Conservation (phyloP, 1,140 invertebrate species). For the Bombyx mandarina region DNA sequence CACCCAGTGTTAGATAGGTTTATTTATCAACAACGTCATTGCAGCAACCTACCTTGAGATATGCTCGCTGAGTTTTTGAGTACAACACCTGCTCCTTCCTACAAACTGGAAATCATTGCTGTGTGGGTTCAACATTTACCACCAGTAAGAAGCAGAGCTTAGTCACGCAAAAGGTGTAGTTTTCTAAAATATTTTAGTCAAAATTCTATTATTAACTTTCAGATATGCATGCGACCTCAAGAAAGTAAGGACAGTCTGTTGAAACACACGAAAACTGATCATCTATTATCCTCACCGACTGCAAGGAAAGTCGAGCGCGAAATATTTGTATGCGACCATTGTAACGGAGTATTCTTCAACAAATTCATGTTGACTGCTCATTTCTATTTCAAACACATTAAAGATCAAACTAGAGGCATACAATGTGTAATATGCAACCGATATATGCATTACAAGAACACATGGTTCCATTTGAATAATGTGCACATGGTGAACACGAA, state of each 20-base stretch:
- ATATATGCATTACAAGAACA: background rate
- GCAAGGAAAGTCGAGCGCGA: slow-evolving; percentile 31
- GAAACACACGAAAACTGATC: slow-evolving; percentile 31
- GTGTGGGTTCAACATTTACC: too few species aligned
- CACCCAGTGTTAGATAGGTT: too few species aligned
- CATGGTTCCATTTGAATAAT: slow-evolving; percentile 26
- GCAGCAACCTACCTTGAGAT: too few species aligned
- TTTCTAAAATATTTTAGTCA: slow-evolving; percentile 3
- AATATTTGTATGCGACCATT: slow-evolving; percentile 41
- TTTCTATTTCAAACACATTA: slow-evolving; percentile 16
- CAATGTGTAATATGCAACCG: slow-evolving; percentile 29
- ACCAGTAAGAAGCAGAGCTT: too few species aligned
- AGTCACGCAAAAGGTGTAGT: too few species aligned
- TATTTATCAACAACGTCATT: too few species aligned
- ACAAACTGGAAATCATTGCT: too few species aligned
- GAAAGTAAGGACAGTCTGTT: slow-evolving; percentile 12
- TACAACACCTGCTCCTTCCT: too few species aligned
- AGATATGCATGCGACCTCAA: slow-evolving; percentile 30
- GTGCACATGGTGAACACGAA: background rate
- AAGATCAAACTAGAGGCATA: slow-evolving; percentile 2
- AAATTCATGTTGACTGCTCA: slow-evolving; percentile 31
- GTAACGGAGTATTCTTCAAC: slow-evolving; percentile 40
- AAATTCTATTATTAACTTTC: slow-evolving; percentile 14
- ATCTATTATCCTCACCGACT: slow-evolving; percentile 26
- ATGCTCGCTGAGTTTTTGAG: too few species aligned